A percentile compares a stretch with the other conserved stretches of the same genome.
Evolutionary conservation across 2,797 vertebrate species (phyloP).

Genomic region (Sebastes kiyomatsui): DNA sequence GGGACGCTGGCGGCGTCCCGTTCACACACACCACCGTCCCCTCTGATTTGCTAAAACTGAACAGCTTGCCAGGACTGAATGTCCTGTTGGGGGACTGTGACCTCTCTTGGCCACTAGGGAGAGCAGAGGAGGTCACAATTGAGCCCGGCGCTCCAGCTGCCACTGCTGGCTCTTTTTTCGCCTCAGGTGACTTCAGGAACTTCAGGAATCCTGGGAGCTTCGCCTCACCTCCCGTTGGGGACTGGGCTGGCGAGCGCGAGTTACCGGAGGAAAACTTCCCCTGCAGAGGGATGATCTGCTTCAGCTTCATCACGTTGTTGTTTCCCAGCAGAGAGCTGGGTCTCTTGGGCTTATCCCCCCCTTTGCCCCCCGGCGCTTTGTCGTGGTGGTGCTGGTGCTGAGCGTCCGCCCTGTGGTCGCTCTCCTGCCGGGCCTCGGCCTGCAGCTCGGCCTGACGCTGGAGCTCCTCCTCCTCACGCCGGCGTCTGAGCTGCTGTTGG

Average conservation of each 20-base stretch:
- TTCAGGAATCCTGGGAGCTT: slow-evolving; percentile 92
- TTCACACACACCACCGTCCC: slow-evolving; percentile 76
- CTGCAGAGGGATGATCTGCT: slow-evolving; percentile 95
- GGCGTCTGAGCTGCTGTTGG: slow-evolving; percentile 90
- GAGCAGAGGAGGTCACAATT: slow-evolving; percentile 17
- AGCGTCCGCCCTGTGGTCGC: slow-evolving; percentile 79
- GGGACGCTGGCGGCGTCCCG: slow-evolving; percentile 59
- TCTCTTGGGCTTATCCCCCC: slow-evolving; percentile 88
- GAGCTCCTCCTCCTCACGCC: slow-evolving; percentile 90
- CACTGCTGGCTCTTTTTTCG: slow-evolving; percentile 80
- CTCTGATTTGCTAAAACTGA: slow-evolving; percentile 87
- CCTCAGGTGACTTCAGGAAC: slow-evolving; percentile 91
- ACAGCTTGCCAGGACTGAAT: slow-evolving; percentile 91
- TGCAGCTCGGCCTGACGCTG: slow-evolving; percentile 91
- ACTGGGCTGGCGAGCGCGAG: slow-evolving; percentile 85
- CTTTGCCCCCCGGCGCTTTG: slow-evolving; percentile 73
- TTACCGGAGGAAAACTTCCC: slow-evolving; percentile 87
- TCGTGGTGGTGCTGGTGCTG: slow-evolving; percentile 84
- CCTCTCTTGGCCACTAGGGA: slow-evolving; percentile 80
- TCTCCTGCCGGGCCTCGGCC: slow-evolving; percentile 87
- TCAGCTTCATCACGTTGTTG: slow-evolving; percentile 94
- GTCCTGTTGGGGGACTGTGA: slow-evolving; percentile 93
- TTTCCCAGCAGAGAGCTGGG: slow-evolving; percentile 92
- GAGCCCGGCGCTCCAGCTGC: slow-evolving; percentile 39
- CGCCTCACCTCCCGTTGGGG: slow-evolving; percentile 88